Evolutionary conservation across 2,797 vertebrate genomes (phyloP), one percentile per base, ranked within the genome.

Genomic region (Acanthis flammea): DNA sequence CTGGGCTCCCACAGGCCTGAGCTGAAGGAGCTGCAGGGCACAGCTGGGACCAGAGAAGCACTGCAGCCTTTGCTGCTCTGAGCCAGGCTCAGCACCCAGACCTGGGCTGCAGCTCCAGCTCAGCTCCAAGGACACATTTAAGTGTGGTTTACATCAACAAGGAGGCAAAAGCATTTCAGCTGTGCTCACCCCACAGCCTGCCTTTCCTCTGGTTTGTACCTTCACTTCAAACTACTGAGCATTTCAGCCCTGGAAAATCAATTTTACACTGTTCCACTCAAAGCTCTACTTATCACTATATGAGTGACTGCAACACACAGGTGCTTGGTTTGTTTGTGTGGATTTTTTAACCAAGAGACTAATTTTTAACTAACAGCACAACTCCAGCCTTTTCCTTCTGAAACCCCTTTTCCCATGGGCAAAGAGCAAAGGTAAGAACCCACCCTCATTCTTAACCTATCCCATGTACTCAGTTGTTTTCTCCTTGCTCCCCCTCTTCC

Each of bases 111-210:
- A 44, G 82, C 45, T n/a, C 78, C 66, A 45, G 28, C 85, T 45
- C 83, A 31, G n/a, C 1, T 17, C 31, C 45, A 22, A 31, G 22
- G 65, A 30, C 31, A 22, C 30, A 17, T 4, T 25, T 1, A 2
- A 33, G 21, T 0, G 5, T 7, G 35, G 3, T 44, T 58, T 16
- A 16, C 37, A 44, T 3, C 35, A 57, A 9, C 10, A 9, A 5
- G 30, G 57, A 61, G 0, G 7, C 5, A 74, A 25, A 62, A 54
- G 4, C 23, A 22, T 28, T 28, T 30, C 50, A 35, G 61, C 4
- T 41, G 33, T 55, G 55, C 28, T 24, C 83, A 54, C 12, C 17
- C 19, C 44, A 22, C 21, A 31, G 24, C 1, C 3, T 23, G 50
- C 57, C 30, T 19, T 51, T 51, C 53, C 61, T 51, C 72, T 2